Base-by-base conservation (phyloP, 2,888 invertebrate species). In the Eilema griseolum region DNA sequence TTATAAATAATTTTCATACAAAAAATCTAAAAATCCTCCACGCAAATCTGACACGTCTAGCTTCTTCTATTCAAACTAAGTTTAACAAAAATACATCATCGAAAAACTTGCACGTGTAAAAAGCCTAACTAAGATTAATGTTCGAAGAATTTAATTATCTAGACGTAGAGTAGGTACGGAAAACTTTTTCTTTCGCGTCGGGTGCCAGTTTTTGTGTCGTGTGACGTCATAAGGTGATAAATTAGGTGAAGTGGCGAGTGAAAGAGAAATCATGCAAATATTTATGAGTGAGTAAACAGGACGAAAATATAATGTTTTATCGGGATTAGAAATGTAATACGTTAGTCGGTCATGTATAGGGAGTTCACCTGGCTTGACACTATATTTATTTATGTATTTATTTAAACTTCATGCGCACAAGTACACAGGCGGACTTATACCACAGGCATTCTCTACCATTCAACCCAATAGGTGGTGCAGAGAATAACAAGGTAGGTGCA, bases 111-210 rank as follows among this genome's bases (percentile, higher is more conserved):
- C 61, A 78, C 76, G 75, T 84, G 69, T 79, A 74, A 83, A 79
- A 81, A 84, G 71, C 67, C 79, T 83, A 83, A 83, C 76, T 78
- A 79, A 82, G 85, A 84, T 82, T 78, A 83, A 84, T 82, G 79
- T 79, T 75, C 75, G 28, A 79, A 72, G 80, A 83, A 82, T 83
- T 85, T 85, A 84, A 84, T 82, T 82, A 83, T 83, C 83, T 83
- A 81, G 74, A 64, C 72, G 67, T 69, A 57, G 75, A 74, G 79
- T 80, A 78, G 79, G 78, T 80, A 76, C 74, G 74, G 66, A 33
- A 71, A 83, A 82, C 46, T 81, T 83, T 82, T 84, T 79, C 75
- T 61, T 81, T 77, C 72, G 67, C 73, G 75, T 74, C 67, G 67
- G 72, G 71, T 61, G 75, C 66, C 63, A 74, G 71, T 80, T 83